phyloP scores from a whole-genome alignment of 2,113 vertebrate genomes.

The Cyprinus carpio region DNA sequence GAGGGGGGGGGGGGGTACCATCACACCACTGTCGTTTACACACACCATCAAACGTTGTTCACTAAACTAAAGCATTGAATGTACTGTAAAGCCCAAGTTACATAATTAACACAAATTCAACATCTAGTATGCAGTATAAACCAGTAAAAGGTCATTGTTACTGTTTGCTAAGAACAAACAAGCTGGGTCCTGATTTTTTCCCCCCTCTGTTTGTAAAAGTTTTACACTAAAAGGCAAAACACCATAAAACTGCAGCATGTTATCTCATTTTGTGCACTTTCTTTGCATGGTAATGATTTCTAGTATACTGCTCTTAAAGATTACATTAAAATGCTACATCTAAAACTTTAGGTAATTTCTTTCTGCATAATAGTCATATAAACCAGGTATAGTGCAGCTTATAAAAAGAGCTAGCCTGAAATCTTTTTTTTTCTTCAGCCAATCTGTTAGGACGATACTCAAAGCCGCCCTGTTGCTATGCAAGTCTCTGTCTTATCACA shows the following conservation, averaged over 20 bases:
- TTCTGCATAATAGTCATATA: background rate
- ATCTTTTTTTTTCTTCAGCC: background rate
- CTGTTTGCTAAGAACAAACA: conserved; percentile 63
- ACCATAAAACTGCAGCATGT: conserved; percentile 72
- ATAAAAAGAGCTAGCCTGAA: conserved; percentile 43
- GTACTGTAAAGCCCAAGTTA: conserved; percentile 45
- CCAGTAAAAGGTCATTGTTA: conserved; percentile 51
- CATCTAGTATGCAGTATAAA: conserved; percentile 23
- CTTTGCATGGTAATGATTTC: conserved; percentile 67
- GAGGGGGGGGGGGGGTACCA: too few relatives aligned
- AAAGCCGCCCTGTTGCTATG: conserved; percentile 63
- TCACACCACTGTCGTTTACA: background rate
- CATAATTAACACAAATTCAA: conserved; percentile 38
- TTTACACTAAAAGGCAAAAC: conserved; percentile 65
- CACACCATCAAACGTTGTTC: background rate
- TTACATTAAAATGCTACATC: background rate
- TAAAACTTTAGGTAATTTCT: background rate
- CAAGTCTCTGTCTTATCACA: conserved; percentile 58
- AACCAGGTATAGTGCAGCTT: conserved; percentile 29
- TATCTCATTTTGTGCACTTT: conserved; percentile 60
- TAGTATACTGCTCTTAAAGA: conserved; percentile 9
- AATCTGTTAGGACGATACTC: conserved; percentile 49
- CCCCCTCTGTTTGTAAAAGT: conserved; percentile 60
- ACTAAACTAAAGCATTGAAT: conserved; percentile 24
- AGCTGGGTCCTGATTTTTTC: conserved; percentile 39